These are phyloP conservation scores for Eurystomus glaucurus DNA, from an alignment of 2,797 vertebrate genomes.

Conservation along the genomic window DNA sequence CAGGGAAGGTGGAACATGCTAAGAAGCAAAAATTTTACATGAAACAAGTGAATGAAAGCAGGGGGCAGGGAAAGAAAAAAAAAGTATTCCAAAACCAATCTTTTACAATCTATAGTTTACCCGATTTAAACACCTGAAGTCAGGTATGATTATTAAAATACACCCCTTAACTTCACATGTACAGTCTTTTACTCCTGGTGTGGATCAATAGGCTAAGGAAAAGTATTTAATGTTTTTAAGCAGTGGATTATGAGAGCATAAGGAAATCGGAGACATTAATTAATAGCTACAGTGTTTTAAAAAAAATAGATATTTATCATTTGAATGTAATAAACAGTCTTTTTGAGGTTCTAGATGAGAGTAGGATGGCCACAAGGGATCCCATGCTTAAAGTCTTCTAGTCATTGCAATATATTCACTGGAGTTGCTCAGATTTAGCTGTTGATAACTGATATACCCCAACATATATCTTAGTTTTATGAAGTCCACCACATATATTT, in stretches of 20 bases:
- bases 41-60: not conserved
- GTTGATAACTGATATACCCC: not conserved
- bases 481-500: not conserved
- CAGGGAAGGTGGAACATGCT: conserved; percentile 90
- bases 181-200: not conserved
- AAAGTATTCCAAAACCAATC: not conserved
- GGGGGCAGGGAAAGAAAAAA: not conserved
- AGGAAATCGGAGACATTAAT: not conserved
- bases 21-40: conserved; percentile 51
- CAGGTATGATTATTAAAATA: not conserved
- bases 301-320: not conserved
- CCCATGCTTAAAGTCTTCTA: not conserved
- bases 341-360: not conserved
- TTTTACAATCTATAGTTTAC: not conserved
- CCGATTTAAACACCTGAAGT: not conserved
- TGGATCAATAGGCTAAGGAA: not conserved
- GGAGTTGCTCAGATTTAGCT: not conserved
- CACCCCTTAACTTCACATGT: not conserved
- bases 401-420: not conserved
- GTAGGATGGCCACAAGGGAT: not conserved
- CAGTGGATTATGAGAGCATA: not conserved
- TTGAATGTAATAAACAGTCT: not conserved
- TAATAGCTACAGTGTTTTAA: not conserved
- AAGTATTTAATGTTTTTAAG: not conserved
- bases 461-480: not conserved